These are phyloP conservation scores for Drosophila mauritiana DNA, from an alignment of 1,140 invertebrate species.

Conservation along the genomic window DNA sequence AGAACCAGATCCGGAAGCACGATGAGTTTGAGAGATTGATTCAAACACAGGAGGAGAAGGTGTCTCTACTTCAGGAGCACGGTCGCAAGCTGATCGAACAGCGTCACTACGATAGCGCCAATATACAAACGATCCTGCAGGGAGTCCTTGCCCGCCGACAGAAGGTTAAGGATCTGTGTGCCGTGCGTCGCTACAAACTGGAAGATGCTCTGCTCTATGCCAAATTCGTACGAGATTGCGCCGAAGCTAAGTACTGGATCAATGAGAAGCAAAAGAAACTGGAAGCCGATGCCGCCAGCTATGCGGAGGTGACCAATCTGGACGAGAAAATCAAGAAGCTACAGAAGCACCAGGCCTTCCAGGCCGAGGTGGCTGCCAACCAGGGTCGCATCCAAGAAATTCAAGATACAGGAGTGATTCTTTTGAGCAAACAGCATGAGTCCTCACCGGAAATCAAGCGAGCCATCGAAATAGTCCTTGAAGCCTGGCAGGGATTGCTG, in stretches of 20 bases:
- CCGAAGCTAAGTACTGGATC: slow-evolving; percentile 96
- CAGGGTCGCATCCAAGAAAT: slow-evolving; percentile 94
- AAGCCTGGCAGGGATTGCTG: slow-evolving; percentile 93
- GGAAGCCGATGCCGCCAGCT: slow-evolving; percentile 88
- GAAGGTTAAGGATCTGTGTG: slow-evolving; percentile 89
- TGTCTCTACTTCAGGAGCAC: slow-evolving; percentile 93
- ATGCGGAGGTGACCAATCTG: slow-evolving; percentile 90
- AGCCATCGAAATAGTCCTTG: slow-evolving; percentile 89
- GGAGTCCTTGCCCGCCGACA: slow-evolving; percentile 90
- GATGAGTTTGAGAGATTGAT: slow-evolving; percentile 95
- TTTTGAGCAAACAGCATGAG: slow-evolving; percentile 88
- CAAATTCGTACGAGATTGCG: slow-evolving; percentile 95
- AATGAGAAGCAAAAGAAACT: slow-evolving; percentile 96
- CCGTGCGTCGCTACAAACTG: slow-evolving; percentile 88
- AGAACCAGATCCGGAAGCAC: slow-evolving; percentile 94
- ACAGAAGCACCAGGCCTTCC: slow-evolving; percentile 99
- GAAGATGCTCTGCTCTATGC: slow-evolving; percentile 93
- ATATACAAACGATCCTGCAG: slow-evolving; percentile 90
- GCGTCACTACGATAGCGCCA: slow-evolving; percentile 96
- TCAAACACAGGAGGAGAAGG: slow-evolving; percentile 93
- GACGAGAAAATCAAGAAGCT: slow-evolving; percentile 97
- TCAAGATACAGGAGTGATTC: slow-evolving; percentile 88
- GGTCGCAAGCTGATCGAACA: slow-evolving; percentile 95
- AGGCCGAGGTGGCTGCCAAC: slow-evolving; percentile 97
- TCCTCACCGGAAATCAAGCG: slow-evolving; percentile 91